phyloP scores from a whole-genome alignment of 2,888 invertebrate species.

The Pandemis cinnamomeana region DNA sequence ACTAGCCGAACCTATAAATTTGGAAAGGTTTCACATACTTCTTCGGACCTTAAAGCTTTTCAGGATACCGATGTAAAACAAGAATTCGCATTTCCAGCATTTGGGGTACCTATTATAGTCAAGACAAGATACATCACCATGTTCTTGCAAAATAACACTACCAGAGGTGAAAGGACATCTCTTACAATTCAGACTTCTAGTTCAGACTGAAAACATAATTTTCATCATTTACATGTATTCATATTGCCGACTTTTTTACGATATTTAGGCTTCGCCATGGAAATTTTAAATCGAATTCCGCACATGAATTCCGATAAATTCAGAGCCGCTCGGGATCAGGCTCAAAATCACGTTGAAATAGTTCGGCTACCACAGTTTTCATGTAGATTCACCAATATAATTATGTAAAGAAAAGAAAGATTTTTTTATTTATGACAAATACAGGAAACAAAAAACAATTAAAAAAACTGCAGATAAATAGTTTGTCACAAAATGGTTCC shows the following conservation, averaged over 20 bases:
- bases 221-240: too few species aligned
- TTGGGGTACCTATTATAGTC: neutral
- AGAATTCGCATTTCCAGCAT: neutral
- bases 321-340: neutral
- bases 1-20: conserved; percentile 14
- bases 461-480: too few species aligned
- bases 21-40: neutral
- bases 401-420: neutral
- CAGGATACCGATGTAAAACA: neutral
- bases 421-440: too few species aligned
- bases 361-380: neutral
- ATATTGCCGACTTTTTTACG: neutral
- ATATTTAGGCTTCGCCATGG: neutral
- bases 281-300: neutral
- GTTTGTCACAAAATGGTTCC: too few species aligned
- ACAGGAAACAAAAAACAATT: too few species aligned
- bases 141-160: too few species aligned
- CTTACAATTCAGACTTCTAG: too few species aligned
- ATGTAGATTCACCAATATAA: neutral
- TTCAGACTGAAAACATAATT: too few species aligned
- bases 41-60: neutral
- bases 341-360: neutral
- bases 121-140: too few species aligned
- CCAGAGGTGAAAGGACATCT: too few species aligned
- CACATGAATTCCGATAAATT: neutral